phyloP scores from a whole-genome alignment of 2,113 vertebrate species.

The Macaca mulatta region DNA sequence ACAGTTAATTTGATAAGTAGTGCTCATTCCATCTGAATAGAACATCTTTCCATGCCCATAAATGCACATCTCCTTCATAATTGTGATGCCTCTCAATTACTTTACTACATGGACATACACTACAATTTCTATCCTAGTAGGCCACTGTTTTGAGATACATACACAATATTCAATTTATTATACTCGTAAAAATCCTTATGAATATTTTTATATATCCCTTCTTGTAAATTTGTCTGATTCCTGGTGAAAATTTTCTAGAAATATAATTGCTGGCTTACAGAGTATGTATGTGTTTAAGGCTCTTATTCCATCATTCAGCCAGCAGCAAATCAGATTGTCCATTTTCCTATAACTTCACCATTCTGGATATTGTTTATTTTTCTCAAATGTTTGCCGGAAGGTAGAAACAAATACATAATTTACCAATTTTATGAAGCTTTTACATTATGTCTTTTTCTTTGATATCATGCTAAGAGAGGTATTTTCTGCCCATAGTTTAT shows the following conservation, averaged over 20 bases:
- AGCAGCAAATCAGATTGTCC: not conserved
- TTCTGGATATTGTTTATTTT: not conserved
- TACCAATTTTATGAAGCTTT: not conserved
- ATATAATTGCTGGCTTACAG: not conserved
- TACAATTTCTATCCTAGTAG: not conserved
- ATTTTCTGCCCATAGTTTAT: not conserved
- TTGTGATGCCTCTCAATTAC: not conserved
- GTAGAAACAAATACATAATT: not conserved
- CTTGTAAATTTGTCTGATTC: not conserved
- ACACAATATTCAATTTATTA: not conserved
- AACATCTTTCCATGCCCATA: not conserved
- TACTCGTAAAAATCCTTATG: not conserved
- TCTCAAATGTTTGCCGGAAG: conserved; percentile 12
- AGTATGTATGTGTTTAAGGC: not conserved
- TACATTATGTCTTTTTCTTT: not conserved
- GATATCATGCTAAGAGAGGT: not conserved
- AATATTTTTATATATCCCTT: not conserved
- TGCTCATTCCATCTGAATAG: not conserved
- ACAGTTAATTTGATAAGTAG: not conserved
- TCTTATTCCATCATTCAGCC: not conserved
- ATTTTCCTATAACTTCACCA: not conserved
- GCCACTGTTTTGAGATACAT: not conserved
- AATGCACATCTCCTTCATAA: not conserved
- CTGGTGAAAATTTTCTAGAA: not conserved
- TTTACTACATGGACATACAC: not conserved